Base-by-base conservation (phyloP, 64 coral and sea anemone species). In the Astreopora myriophthalma region DNA sequence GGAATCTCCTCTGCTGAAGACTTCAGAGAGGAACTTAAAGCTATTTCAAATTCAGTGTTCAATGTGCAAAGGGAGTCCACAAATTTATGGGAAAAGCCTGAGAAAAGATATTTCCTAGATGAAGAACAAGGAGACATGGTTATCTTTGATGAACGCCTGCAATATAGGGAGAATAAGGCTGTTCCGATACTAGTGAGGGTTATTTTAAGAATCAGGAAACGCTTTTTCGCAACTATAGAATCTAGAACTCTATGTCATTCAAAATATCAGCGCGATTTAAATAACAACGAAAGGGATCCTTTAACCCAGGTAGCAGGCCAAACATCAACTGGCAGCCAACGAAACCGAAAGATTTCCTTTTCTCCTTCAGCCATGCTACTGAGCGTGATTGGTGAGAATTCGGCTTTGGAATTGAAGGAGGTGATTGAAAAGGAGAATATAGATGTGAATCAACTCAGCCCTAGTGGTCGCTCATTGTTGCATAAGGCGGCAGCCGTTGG, bases 121-220 rank as follows among this genome's bases (percentile, higher is more conserved):
- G 95, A 91, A 42, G 95, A 97, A 64, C 87, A 97, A 29, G 95
- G 87, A 14, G 95, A 96, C 38, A 77, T 90, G 91, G 88, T 90
- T 27, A 73, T 96, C 11, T 86, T 97, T 27, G 80, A 75, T 29
- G 85, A 67, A 3, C 35, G 19, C 20, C 65, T 85, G 13, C 30
- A 69, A n/a, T 76, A 55, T 5, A 55, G 37, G 11, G 57, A 93
- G 39, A 74, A 61, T 55, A 86, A 69, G 75, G 67, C 51, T 7
- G 88, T 97, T 22, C 88, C 95, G 7, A 58, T 97, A 42, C 55
- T 97, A 20, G 91, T 94, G 13, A 94, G 89, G 65, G 80, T 87
- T 24, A 97, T 97, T 30, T 68, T 97, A 61, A 84, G 87, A 79
- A 74, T 94, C 35, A 73, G 95, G 91, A 97, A 97, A 39, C 92